A percentile compares a stretch with the other conserved stretches of the same genome.
Evolutionary conservation across 2,888 invertebrate species (phyloP).

Genomic region (Melanchra persicariae): DNA sequence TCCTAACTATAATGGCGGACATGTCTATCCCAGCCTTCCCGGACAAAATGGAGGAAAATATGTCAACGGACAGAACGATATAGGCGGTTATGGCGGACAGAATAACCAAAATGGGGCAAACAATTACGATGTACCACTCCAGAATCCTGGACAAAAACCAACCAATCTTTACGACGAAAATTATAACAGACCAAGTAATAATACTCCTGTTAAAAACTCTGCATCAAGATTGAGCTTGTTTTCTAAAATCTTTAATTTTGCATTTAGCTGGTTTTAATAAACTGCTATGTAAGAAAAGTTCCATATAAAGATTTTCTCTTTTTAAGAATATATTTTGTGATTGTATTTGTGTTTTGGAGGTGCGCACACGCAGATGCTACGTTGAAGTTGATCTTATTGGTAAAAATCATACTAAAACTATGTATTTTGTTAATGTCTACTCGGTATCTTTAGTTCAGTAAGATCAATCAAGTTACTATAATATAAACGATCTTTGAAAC

Average conservation of each 20-base stretch:
- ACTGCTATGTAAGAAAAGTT: background rate
- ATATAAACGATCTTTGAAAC: too few relatives aligned
- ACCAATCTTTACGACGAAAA: conserved; percentile 15
- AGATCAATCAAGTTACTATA: background rate
- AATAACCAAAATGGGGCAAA: conserved; percentile 13
- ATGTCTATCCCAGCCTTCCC: conserved; percentile 8
- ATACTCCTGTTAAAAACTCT: conserved; percentile 28
- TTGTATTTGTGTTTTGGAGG: background rate
- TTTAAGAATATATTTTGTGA: background rate
- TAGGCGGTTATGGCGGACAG: conserved; percentile 9
- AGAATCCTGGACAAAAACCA: conserved; percentile 30
- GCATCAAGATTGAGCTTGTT: conserved; percentile 12
- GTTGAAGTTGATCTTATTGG: background rate
- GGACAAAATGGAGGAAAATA: conserved; percentile 15
- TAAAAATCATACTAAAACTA: background rate
- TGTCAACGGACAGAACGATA: conserved; percentile 29
- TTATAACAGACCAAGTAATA: conserved; percentile 1
- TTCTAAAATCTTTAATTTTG: background rate
- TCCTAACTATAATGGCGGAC: conserved; percentile 4
- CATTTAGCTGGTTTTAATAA: conserved; percentile 4
- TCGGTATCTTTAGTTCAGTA: background rate
- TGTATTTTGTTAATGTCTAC: background rate
- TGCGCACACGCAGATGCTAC: background rate
- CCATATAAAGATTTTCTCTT: background rate
- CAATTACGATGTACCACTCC: conserved; percentile 3